Conservation (phyloP, 2,797 vertebrate genomes). For the Sebastes matsubarae region DNA sequence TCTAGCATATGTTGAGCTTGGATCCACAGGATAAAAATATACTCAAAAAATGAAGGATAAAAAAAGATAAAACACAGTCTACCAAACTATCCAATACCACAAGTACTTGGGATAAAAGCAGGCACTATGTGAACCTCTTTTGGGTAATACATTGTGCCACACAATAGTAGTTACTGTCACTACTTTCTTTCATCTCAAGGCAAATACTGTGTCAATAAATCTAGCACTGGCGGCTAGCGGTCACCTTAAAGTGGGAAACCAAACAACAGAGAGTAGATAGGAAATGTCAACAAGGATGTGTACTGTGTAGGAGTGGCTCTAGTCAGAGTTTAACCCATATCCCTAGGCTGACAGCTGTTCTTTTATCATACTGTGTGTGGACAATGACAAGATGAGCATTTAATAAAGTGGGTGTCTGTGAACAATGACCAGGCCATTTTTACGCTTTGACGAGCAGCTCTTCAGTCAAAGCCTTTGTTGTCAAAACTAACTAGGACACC, state of each 20-base stretch:
- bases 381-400: neutral
- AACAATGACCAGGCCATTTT: conserved; percentile 1
- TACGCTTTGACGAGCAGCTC: conserved; percentile 25
- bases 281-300: conserved; percentile 41
- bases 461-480: conserved; percentile 11
- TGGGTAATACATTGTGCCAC: neutral
- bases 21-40: neutral
- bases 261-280: conserved; percentile 15
- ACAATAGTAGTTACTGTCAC: neutral
- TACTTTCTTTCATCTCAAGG: neutral
- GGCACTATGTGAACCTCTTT: neutral
- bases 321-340: neutral
- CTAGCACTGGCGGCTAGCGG: neutral
- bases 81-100: neutral
- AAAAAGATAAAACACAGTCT: neutral
- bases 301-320: conserved; percentile 5
- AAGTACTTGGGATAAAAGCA: neutral
- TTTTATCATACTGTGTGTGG: neutral
- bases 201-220: neutral
- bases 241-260: neutral
- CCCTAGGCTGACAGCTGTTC: too few relatives aligned
- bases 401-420: neutral
- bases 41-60: neutral
- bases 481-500: conserved; percentile 31
- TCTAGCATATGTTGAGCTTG: neutral